Base-by-base conservation (phyloP, 2,113 vertebrate species). In the Lasiurus borealis region DNA sequence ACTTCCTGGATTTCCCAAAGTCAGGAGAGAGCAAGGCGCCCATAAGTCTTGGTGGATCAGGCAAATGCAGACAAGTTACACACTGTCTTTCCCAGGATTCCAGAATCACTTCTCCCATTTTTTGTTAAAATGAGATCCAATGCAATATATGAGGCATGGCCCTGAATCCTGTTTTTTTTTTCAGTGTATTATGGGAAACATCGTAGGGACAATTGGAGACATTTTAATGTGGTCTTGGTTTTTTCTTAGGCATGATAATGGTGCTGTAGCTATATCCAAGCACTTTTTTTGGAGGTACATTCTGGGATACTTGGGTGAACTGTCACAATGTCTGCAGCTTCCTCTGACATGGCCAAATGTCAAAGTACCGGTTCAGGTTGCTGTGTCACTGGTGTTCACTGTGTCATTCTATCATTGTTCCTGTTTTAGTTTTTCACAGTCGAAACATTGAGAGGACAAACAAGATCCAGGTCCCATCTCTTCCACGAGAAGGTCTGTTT, bases 171-270 rank as follows among this genome's bases (percentile, higher is more conserved):
- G n/a, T n/a, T n/a, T 44, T 54, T 80, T 77, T 91, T 81, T 31
- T 52, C 36, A 64, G n/a, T 8, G 29, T 36, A 85, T 19, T 23
- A 5, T 82, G 46, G 77, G 64, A 78, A 59, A 89, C 18, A 77
- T 54, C 71, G 69, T 83, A 44, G n/a, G 78, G 54, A 85, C 29
- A 66, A 34, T 0, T 46, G 0, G 23, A 34, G 29, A 66, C 77
- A 48, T 73, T 82, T 71, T 72, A 29, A 75, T n/a, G 81, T 13
- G 25, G 29, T 66, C 34, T 54, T 81, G 12, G 6, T 40, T 15
- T 81, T 84, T 85, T 93, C 76, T 90, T 40, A 69, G 76, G 85
- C 25, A 31, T 80, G 34, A 76, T 73, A 66, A 66, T 40, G n/a
- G 31, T 19, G 21, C 5, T 57, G 18, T 29, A n/a, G 31, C 57